Conservation (phyloP, 2,797 vertebrate species). For the Mastacembelus armatus region DNA sequence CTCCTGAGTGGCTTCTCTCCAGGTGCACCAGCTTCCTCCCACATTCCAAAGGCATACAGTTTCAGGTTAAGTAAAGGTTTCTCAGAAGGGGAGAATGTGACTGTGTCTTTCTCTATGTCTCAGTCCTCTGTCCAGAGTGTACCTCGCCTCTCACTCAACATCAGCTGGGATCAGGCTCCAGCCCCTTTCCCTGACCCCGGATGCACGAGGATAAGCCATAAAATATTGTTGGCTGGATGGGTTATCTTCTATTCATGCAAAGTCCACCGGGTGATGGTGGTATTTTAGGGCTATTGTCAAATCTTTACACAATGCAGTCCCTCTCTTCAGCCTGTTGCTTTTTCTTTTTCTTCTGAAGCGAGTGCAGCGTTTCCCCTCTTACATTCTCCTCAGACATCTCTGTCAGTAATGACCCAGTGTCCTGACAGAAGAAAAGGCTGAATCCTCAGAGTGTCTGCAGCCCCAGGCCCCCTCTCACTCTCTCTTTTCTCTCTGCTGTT, state of each 20-base stretch:
- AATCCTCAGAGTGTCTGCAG: conserved; percentile 25
- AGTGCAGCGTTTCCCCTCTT: neutral
- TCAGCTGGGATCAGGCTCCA: too few relatives aligned
- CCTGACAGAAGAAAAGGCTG: conserved; percentile 20
- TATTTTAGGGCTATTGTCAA: conserved; percentile 29
- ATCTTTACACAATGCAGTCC: conserved; percentile 12
- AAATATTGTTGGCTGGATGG: too few relatives aligned
- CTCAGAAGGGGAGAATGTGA: too few relatives aligned
- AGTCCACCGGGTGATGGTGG: conserved; percentile 11
- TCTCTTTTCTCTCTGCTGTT: neutral
- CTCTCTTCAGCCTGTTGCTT: neutral
- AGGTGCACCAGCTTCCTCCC: too few relatives aligned
- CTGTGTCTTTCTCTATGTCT: too few relatives aligned
- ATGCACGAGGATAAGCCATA: too few relatives aligned
- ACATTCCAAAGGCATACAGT: too few relatives aligned
- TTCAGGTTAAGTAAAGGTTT: too few relatives aligned
- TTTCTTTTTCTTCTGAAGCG: neutral
- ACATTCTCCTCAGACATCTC: neutral
- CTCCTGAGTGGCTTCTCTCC: too few relatives aligned
- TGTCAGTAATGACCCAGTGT: conserved; percentile 36
- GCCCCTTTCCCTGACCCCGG: too few relatives aligned
- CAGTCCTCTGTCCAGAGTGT: too few relatives aligned
- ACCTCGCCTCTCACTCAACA: too few relatives aligned
- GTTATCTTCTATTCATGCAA: conserved; percentile 7
- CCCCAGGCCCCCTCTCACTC: conserved; percentile 8